Base-by-base conservation (phyloP, 2,888 invertebrate species). In the Aelia acuminata region DNA sequence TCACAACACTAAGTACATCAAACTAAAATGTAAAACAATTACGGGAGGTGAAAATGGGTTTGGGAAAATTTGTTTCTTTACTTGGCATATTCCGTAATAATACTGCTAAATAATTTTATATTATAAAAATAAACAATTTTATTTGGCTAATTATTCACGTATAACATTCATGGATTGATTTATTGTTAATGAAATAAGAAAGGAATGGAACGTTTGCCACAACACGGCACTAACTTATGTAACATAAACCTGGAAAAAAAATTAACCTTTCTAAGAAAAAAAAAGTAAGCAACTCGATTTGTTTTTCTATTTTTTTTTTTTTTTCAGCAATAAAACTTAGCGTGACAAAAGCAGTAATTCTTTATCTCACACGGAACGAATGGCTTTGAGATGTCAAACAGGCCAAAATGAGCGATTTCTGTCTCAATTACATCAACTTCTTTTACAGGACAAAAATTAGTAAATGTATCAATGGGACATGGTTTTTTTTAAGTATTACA, bases 261-360 rank as follows among this genome's bases (percentile, higher is more conserved):
- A 57, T n/a, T n/a, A 57, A 26, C 26, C 57, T 57, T 57, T 26
- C 57, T 13, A 26, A 26, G 13, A 26, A 13, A 57, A 57, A 57
- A 57, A 57, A 26, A 57, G 13, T 5, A 53, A n/a, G 53, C n/a
- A n/a, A n/a, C 53, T 20, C 10, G n/a, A 8, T 20, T 53, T 3
- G n/a, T 22, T 57, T 57, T 43, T 43, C 43, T n/a, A n/a, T 53
- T 53, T 53, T 49, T 47, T 10, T 47, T 47, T 47, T 7, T 47
- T 47, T 53, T 53, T 57, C 8, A 57, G 57, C 26, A 26, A 57
- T 57, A 26, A 57, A 57, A 57, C 26, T 57, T 57, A 8, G 57
- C 57, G 57, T 57, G 57, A 57, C 57, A 26, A 57, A 57, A 57
- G 57, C 57, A 26, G 57, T 57, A 57, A 57, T 57, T 26, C 57